Percentiles rank a stretch among this genome's conserved stretches.
phyloP scores from a whole-genome alignment of 2,888 invertebrate genomes.

The Phalera bucephala region DNA sequence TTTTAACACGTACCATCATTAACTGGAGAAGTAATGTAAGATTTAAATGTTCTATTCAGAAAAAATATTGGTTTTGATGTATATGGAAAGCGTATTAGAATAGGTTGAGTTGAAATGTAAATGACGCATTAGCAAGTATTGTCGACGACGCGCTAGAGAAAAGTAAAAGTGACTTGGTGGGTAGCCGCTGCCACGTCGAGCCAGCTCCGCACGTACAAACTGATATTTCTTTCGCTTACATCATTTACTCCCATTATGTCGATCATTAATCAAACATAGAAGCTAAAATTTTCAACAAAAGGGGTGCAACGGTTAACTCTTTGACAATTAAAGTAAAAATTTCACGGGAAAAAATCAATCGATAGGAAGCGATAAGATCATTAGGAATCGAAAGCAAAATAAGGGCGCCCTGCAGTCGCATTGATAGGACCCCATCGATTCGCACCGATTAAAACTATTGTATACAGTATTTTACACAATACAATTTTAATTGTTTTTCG shows the following conservation, averaged over 20 bases:
- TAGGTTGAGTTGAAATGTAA: background rate
- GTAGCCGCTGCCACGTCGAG: conserved; percentile 43
- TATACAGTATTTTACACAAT: conserved; percentile 62
- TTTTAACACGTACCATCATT: conserved; percentile 45
- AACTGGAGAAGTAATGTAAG: too few relatives aligned
- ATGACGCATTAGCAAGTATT: conserved; percentile 14
- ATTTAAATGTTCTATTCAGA: too few relatives aligned
- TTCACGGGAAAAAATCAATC: conserved; percentile 45
- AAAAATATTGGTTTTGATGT: too few relatives aligned
- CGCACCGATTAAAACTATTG: conserved; percentile 41
- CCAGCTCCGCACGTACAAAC: conserved; percentile 19
- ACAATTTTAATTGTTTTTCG: conserved; percentile 66
- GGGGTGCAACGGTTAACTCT: conserved; percentile 55
- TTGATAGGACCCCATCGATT: conserved; percentile 48
- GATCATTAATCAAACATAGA: conserved; percentile 6
- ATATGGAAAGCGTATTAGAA: background rate
- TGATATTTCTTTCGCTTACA: conserved; percentile 36
- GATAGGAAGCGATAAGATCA: conserved; percentile 63
- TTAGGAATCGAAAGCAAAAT: conserved; percentile 64
- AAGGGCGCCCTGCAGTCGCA: conserved; percentile 53
- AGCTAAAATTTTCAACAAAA: background rate
- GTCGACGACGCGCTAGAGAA: conserved; percentile 56
- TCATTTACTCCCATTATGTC: conserved; percentile 26
- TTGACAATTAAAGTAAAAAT: conserved; percentile 47
- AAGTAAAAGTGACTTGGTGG: conserved; percentile 72